Base-by-base conservation (phyloP, 1,140 invertebrate genomes). In the Aphis craccivora region DNA sequence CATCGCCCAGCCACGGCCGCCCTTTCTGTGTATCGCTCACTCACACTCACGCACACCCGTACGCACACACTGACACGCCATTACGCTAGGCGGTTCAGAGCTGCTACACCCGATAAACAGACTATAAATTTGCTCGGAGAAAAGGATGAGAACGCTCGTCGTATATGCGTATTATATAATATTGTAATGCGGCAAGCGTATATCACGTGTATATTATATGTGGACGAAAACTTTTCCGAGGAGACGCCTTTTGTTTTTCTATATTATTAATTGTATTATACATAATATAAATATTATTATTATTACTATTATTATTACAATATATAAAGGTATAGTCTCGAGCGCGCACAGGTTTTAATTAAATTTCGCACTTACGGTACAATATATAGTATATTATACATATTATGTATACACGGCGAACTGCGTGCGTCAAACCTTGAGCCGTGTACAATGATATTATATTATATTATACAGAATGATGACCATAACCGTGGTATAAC, bases 291-390 rank as follows among this genome's bases (percentile, higher is more conserved):
- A 76, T 76, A 67, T 67, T 67, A 76, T 30, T 25, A 35, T n/a
- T 25, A 67, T 30, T 81, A 20, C 37, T 11, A 35, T 18, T 81
- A 81, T 37, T 51, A 51, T 20, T 51, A 51, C 48, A 51, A 20
- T 51, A 51, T 40, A 40, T 40, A 40, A n/a, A n/a, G 37, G 1
- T 45, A 45, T 18, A 45, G 11, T 43, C 7, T 14, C 37, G 18
- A 14, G 9, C 43, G 84, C 30, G 86, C 86, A n/a, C n/a, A 51
- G 86, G n/a, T 51, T 88, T 89, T 89, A 89, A 89, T 89, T 89
- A 89, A 89, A 89, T 89, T 89, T 89, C n/a, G 48, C 30, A 30
- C 20, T 53, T 11, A 14, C 86, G n/a, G 76, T 23, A 8, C 22
- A 83, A n/a, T 18, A n/a, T n/a, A 18, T n/a, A 55, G 7, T 53